Conservation (phyloP, 2,888 invertebrate genomes). For the Clostera curtula region DNA sequence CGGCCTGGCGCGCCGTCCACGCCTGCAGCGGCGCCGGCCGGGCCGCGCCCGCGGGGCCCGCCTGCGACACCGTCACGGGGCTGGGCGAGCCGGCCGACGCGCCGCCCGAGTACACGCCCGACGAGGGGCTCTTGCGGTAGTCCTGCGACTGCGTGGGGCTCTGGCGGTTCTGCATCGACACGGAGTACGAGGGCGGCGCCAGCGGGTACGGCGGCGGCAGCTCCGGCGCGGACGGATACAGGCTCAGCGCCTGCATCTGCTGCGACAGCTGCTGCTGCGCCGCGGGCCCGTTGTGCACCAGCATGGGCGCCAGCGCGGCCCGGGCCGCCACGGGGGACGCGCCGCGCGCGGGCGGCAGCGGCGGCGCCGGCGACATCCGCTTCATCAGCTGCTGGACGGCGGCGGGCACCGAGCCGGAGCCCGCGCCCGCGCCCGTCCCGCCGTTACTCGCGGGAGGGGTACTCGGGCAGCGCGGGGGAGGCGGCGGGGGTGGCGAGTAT, state of each 20-base stretch:
- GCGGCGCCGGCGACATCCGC: constrained; percentile 79
- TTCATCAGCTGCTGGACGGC: constrained; percentile 73
- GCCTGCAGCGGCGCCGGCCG: constrained; percentile 88
- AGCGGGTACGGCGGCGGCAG: constrained; percentile 82
- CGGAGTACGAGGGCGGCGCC: constrained; percentile 87
- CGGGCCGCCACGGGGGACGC: constrained; percentile 84
- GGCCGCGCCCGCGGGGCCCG: constrained; percentile 78
- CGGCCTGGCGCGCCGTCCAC: constrained; percentile 90
- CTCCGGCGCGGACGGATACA: constrained; percentile 80
- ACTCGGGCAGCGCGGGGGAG: constrained; percentile 83
- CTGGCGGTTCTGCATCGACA: constrained; percentile 90
- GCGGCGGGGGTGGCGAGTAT: constrained; percentile 85
- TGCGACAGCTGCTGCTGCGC: constrained; percentile 90
- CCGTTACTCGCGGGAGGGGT: constrained; percentile 80
- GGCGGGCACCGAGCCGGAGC: no score
- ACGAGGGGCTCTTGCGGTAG: constrained; percentile 89
- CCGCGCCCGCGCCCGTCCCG: no score
- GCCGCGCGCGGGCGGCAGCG: constrained; percentile 78
- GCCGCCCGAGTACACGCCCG: constrained; percentile 88
- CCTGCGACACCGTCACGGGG: constrained; percentile 82
- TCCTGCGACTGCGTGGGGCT: constrained; percentile 89
- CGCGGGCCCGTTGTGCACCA: constrained; percentile 86
- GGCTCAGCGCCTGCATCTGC: constrained; percentile 89
- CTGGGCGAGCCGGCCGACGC: constrained; percentile 90
- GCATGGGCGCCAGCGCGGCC: constrained; percentile 79